Base-by-base conservation (phyloP, 2,797 vertebrate species). In the Carduelis carduelis region DNA sequence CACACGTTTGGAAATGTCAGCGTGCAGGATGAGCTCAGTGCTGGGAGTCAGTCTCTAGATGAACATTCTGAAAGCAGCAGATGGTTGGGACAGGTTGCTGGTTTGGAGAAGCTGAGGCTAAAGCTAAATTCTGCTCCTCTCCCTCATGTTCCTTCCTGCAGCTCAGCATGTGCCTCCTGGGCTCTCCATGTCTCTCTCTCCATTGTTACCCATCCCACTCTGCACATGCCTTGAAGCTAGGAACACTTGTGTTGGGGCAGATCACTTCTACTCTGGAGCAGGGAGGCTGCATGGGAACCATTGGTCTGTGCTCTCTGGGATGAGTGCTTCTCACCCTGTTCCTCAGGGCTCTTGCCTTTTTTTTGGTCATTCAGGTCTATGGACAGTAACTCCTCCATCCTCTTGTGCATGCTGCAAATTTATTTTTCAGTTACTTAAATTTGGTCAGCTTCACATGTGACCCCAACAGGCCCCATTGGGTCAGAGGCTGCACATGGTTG, bases 11-110 rank as follows among this genome's bases (percentile, higher is more conserved):
- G 57, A 41, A 63, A 70, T 1, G 18, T 9, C 22, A 32, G 34
- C 0, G 0, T 41, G 27, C 0, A 0, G 3, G 28, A 5, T 37
- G 59, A 43, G 19, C n/a, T 52, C 4, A 4, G 13, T n/a, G 41
- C 30, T 37, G 6, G 35, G 18, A 80, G 37, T 52, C 3, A 3
- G 14, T 7, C 39, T 55, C 47, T 19, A 24, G 26, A 43, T 55
- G 50, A 68, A 59, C 2, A 0, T 61, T 88, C 35, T 66, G 15
- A 43, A 81, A 83, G 70, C 37, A 70, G 60, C 85, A 68, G 43
- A 7, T 64, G 53, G 14, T 49, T 2, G 6, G n/a, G 59, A 28
- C 27, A 56, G 14, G 69, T 37, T 16, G 0, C 32, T 41, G 35
- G 20, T 46, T 69, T 86, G 70, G 47, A 65, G 81, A 37, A 83